Conservation (phyloP, 1,140 invertebrate genomes). For the Panagrolaimus sp. region DNA sequence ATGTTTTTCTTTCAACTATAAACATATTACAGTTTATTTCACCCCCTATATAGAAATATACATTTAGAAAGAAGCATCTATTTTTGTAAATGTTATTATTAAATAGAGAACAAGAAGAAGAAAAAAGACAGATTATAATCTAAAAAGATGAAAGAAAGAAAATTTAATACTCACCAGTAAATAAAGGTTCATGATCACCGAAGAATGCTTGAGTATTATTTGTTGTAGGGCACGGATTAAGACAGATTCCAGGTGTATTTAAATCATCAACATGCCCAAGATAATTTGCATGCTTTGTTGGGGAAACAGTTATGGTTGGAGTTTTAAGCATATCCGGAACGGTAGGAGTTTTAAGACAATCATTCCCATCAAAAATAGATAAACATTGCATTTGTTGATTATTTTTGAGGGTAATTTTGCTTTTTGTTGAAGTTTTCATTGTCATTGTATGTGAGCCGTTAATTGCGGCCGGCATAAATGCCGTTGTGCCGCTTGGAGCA, state of each 20-base stretch:
- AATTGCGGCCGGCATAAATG: conserved; percentile 5
- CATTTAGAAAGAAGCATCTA: conserved; percentile 14
- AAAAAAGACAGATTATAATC: not conserved
- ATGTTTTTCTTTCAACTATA: too few species aligned
- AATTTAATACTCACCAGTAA: conserved; percentile 36
- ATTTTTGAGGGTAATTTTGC: conserved; percentile 25
- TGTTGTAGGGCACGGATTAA: conserved; percentile 48
- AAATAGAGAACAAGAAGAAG: not conserved
- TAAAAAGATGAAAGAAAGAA: too few species aligned
- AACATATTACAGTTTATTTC: not conserved
- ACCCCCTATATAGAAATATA: not conserved
- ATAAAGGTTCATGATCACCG: conserved; percentile 54
- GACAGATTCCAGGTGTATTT: conserved; percentile 47
- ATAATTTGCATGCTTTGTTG: conserved; percentile 25
- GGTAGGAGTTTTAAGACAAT: conserved; percentile 51
- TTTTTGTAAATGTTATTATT: conserved; percentile 7
- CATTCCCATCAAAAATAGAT: conserved; percentile 34
- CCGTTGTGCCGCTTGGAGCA: conserved; percentile 3
- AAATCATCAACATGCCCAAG: conserved; percentile 39
- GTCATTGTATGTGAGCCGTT: conserved; percentile 9
- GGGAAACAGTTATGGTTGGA: conserved; percentile 40
- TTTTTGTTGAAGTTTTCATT: conserved; percentile 10
- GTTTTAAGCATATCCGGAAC: conserved; percentile 45
- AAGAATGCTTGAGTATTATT: conserved; percentile 52
- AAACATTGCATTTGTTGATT: conserved; percentile 40